Percentiles rank a stretch among this genome's conserved stretches.
phyloP scores from a whole-genome alignment of 2,888 invertebrate species.

The Oxyscelio sp. region DNA sequence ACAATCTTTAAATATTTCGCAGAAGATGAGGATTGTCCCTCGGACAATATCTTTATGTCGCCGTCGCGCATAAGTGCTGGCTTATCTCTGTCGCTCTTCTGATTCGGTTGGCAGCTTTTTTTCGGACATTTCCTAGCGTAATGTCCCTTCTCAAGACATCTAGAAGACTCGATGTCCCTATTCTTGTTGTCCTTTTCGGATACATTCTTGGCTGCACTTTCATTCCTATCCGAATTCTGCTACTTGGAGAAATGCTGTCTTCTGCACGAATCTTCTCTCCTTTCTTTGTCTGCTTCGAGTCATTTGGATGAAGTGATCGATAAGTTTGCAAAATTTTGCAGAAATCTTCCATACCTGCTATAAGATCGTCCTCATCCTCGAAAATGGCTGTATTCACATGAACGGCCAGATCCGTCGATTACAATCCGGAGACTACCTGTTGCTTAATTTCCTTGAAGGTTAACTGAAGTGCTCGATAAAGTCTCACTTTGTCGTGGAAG shows the following conservation, averaged over 20 bases:
- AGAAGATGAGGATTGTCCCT: not conserved
- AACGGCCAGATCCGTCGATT: conserved; percentile 27
- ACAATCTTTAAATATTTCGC: not conserved
- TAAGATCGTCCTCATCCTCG: conserved; percentile 18
- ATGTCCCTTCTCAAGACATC: not conserved
- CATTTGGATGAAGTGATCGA: not conserved
- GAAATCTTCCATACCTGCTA: not conserved
- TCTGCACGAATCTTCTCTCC: not conserved
- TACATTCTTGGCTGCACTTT: not conserved
- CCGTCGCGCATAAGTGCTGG: not conserved
- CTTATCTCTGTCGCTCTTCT: not conserved
- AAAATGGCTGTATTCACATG: not conserved
- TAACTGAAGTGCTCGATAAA: conserved; percentile 15
- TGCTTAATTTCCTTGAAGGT: conserved; percentile 23
- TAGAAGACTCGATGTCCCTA: not conserved
- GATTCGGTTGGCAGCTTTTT: not conserved
- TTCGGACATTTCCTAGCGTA: not conserved
- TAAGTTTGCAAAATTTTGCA: not conserved
- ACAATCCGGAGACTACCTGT: conserved; percentile 28
- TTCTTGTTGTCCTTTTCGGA: not conserved
- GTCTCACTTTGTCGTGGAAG: conserved; percentile 32
- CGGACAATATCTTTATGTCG: not conserved
- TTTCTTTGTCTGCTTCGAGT: not conserved
- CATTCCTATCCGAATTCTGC: not conserved
- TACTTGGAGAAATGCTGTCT: not conserved